phyloP scores from a whole-genome alignment of 2,888 invertebrate species.

The Heterodera filipjevi region DNA sequence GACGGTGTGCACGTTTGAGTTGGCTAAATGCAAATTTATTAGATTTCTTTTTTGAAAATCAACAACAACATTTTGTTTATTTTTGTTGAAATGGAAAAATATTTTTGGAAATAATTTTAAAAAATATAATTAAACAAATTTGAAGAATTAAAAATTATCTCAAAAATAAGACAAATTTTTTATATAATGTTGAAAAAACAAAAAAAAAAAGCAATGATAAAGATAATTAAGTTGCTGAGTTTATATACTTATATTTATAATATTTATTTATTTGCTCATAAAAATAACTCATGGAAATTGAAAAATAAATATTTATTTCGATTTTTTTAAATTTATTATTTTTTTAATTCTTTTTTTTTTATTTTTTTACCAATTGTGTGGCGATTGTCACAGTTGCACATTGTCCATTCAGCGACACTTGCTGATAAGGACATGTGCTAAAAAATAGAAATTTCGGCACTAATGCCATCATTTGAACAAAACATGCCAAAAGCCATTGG shows the following conservation, averaged over 20 bases:
- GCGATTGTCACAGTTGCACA: slow-evolving; percentile 51
- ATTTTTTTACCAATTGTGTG: slow-evolving; percentile 33
- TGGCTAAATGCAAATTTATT: neutral
- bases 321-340: neutral
- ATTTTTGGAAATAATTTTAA: neutral
- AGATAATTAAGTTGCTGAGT: too few species aligned
- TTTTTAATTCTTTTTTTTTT: too few species aligned
- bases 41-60: neutral
- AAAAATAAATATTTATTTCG: neutral
- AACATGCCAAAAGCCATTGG: slow-evolving; percentile 47
- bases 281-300: too few species aligned
- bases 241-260: too few species aligned
- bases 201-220: neutral
- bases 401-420: slow-evolving; percentile 54
- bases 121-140: neutral
- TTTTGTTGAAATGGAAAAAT: neutral
- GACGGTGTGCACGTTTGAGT: slow-evolving; percentile 33
- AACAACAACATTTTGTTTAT: too few species aligned
- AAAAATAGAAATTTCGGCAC: neutral
- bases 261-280: too few species aligned
- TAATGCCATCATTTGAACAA: neutral
- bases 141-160: too few species aligned
- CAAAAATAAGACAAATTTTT: too few species aligned
- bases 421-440: slow-evolving; percentile 48
- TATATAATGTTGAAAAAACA: too few species aligned